phyloP scores from a whole-genome alignment of 35 echinoderm and acorn worm species.

The Heliocidaris erythrogramma region DNA sequence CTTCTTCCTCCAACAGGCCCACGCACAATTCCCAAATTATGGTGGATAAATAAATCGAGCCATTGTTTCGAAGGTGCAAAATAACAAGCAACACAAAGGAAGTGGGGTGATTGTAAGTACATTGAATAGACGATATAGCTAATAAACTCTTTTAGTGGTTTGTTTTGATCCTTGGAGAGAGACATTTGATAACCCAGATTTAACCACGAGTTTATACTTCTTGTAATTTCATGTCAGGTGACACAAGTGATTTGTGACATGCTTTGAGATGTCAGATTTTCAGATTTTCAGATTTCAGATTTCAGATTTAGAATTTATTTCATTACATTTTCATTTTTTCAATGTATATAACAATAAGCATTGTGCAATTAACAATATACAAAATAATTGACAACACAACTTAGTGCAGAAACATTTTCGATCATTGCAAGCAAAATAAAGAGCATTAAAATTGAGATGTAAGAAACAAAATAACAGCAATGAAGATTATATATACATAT shows the following conservation, averaged over 20 bases:
- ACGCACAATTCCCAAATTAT: neutral
- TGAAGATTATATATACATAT: no score
- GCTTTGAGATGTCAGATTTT: no score
- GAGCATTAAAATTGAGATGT: no score
- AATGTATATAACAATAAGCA: no score
- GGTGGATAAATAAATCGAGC: neutral
- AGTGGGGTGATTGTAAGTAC: neutral
- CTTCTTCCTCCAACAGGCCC: neutral
- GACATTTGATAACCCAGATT: constrained; percentile 1
- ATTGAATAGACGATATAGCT: neutral
- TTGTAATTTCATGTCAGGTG: neutral
- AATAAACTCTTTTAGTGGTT: neutral
- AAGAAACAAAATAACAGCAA: no score
- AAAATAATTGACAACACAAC: no score
- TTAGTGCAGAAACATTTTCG: no score
- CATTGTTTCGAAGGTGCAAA: neutral
- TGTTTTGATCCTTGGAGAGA: neutral
- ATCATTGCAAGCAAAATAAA: no score
- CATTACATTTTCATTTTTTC: no score
- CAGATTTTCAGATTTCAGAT: no score
- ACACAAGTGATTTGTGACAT: neutral
- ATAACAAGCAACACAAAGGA: neutral
- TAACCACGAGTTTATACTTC: neutral
- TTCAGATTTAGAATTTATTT: no score
- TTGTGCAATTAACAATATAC: no score